These are phyloP conservation scores for Drosophila nigricruria DNA, from an alignment of 2,888 invertebrate species.

Conservation along the genomic window DNA sequence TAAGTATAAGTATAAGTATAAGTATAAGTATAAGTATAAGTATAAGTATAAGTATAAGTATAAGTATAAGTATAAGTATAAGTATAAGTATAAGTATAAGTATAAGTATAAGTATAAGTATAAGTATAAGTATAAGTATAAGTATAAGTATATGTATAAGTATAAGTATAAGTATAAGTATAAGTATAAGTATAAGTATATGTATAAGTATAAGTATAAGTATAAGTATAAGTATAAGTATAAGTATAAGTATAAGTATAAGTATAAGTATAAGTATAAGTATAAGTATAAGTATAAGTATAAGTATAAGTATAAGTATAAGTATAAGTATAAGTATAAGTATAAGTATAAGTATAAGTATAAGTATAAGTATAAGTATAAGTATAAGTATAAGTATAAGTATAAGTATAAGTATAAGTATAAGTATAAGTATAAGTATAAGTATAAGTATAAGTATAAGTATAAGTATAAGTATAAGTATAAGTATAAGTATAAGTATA, in stretches of 20 bases:
- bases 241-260: constrained; percentile 8
- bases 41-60: constrained; percentile 20
- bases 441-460: not conserved
- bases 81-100: constrained; percentile 16
- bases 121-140: constrained; percentile 16
- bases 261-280: constrained; percentile 1
- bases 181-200: constrained; percentile 11
- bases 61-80: constrained; percentile 21
- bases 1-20: constrained; percentile 14
- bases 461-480: not conserved
- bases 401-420: not conserved
- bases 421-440: not conserved
- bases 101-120: constrained; percentile 13
- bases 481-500: not conserved
- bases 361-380: not conserved
- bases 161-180: constrained; percentile 13
- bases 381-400: not conserved
- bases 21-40: constrained; percentile 4
- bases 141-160: constrained; percentile 13
- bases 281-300: constrained; percentile 2
- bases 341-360: not conserved
- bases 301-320: constrained; percentile 1
- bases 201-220: constrained; percentile 10
- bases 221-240: constrained; percentile 10
- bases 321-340: not conserved